phyloP scores from a whole-genome alignment of 2,797 vertebrate species.

The Enteromius radiatus region DNA sequence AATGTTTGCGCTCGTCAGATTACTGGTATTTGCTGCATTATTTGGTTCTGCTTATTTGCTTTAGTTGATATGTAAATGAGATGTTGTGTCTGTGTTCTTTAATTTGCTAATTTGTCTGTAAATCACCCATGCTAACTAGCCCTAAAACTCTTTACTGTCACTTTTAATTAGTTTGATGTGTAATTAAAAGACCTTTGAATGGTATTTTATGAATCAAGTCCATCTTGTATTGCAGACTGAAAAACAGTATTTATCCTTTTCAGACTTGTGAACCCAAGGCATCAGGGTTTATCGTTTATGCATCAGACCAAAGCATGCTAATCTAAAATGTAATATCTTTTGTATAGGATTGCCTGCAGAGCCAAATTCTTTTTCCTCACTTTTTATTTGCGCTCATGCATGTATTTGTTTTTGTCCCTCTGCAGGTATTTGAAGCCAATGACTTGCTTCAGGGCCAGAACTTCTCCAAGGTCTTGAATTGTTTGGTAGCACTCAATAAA shows the following conservation, averaged over 20 bases:
- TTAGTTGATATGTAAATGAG: too few relatives aligned
- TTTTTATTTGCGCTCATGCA: neutral
- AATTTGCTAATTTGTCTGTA: neutral
- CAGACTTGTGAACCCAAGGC: neutral
- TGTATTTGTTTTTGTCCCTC: slow-evolving; percentile 7
- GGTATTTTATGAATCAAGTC: neutral
- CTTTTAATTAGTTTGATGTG: neutral
- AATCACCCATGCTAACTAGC: neutral
- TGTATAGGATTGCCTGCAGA: neutral
- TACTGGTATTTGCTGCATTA: neutral
- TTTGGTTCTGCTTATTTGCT: too few relatives aligned
- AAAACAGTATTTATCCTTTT: neutral
- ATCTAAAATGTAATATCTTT: neutral
- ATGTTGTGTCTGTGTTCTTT: too few relatives aligned
- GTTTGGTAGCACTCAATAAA: slow-evolving; percentile 94
- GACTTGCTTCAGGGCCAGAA: slow-evolving; percentile 96
- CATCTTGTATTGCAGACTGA: neutral
- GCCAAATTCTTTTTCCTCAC: neutral
- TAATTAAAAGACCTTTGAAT: neutral
- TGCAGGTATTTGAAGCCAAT: slow-evolving; percentile 95
- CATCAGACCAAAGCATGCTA: neutral
- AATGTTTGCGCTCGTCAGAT: neutral
- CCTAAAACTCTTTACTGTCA: neutral
- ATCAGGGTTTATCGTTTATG: neutral
- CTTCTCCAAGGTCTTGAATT: slow-evolving; percentile 95